Conservation (phyloP, 1,140 invertebrate species). For the Drosophila nebulosa region DNA sequence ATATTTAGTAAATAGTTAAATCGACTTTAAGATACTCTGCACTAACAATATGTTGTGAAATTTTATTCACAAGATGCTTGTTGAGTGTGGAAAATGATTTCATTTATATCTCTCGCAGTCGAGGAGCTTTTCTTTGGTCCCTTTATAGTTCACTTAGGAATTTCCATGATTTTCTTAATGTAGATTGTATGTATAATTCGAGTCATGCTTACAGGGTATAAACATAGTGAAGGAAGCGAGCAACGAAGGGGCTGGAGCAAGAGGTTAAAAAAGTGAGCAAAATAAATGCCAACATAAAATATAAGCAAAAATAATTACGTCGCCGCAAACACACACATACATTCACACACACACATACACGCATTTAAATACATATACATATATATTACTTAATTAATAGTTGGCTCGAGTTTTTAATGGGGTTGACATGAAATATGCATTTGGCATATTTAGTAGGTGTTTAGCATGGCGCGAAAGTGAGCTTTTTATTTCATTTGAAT, state of each 20-base stretch:
- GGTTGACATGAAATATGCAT: slow-evolving; percentile 37
- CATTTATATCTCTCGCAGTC: too few relatives aligned
- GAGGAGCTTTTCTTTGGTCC: too few relatives aligned
- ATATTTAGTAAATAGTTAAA: too few relatives aligned
- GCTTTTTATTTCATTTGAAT: background rate
- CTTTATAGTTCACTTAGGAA: too few relatives aligned
- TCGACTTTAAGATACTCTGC: background rate
- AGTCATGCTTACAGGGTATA: background rate
- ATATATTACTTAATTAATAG: slow-evolving; percentile 12
- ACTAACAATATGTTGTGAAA: background rate
- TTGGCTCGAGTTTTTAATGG: slow-evolving; percentile 9
- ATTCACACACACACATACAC: too few relatives aligned
- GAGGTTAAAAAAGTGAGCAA: background rate
- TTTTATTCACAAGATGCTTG: too few relatives aligned
- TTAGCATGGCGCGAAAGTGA: slow-evolving; percentile 29
- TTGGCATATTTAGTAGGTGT: slow-evolving; percentile 56
- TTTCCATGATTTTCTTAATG: too few relatives aligned
- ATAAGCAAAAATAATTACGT: slow-evolving; percentile 37
- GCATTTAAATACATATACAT: background rate
- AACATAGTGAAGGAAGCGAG: too few relatives aligned
- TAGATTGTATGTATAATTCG: too few relatives aligned
- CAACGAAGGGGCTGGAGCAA: too few relatives aligned
- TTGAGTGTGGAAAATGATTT: background rate
- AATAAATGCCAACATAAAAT: slow-evolving; percentile 21
- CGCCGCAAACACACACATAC: background rate